Evolutionary conservation across 2,888 invertebrate genomes (phyloP).

Genomic region (Rhingia campestris): DNA sequence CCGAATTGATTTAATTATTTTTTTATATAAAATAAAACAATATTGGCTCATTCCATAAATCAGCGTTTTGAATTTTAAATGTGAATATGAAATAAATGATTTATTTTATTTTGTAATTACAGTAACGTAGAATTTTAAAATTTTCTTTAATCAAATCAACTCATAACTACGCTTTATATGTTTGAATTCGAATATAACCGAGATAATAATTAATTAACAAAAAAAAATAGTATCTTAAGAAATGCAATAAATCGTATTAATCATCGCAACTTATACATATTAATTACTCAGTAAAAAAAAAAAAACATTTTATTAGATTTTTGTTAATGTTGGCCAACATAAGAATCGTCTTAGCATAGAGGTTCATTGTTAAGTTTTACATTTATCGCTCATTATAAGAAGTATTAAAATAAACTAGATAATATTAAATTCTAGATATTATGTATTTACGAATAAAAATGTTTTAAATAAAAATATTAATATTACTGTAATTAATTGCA

Average conservation of each 20-base stretch:
- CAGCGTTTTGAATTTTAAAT: too few relatives aligned
- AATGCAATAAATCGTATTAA: constrained; percentile 20
- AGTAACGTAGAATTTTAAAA: neutral
- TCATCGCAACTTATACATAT: constrained; percentile 22
- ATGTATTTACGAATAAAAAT: constrained; percentile 4
- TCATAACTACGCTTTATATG: constrained; percentile 27
- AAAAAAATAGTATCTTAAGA: neutral
- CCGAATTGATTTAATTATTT: constrained; percentile 5
- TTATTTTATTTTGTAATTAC: too few relatives aligned
- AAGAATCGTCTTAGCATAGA: constrained; percentile 11
- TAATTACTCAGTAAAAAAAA: constrained; percentile 16
- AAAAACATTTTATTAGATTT: neutral
- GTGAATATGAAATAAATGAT: too few relatives aligned
- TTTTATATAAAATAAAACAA: neutral
- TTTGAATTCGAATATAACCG: neutral
- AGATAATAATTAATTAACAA: neutral
- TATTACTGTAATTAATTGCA: constrained; percentile 14
- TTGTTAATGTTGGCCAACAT: constrained; percentile 33
- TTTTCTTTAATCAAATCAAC: neutral
- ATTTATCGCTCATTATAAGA: constrained; percentile 28
- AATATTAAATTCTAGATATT: neutral
- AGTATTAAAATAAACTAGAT: neutral
- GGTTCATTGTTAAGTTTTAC: constrained; percentile 54
- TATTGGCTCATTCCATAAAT: too few relatives aligned
- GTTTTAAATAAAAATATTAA: constrained; percentile 13